Conservation (phyloP, 2,797 vertebrate genomes). For the Glossophaga mutica region DNA sequence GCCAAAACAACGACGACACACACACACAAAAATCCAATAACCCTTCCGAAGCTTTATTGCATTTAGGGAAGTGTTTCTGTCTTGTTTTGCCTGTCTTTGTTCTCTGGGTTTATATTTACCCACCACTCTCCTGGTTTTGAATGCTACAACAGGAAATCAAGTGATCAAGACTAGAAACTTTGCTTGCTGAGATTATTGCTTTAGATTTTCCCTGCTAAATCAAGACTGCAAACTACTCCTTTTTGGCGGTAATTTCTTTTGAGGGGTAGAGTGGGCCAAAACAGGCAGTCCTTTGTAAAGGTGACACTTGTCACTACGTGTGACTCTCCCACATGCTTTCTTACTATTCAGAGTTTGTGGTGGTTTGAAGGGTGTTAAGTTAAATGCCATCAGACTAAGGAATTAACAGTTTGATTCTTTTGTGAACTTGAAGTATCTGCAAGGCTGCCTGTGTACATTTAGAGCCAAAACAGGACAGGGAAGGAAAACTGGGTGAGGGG, state of each 20-base stretch:
- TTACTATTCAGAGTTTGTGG: background rate
- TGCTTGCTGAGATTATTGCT: slow-evolving; percentile 29
- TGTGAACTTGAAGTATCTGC: background rate
- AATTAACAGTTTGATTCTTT: slow-evolving; percentile 41
- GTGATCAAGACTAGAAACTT: slow-evolving; percentile 20
- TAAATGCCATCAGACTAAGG: slow-evolving; percentile 17
- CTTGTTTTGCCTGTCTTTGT: slow-evolving; percentile 28
- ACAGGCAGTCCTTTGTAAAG: slow-evolving; percentile 55
- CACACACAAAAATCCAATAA: slow-evolving; percentile 47
- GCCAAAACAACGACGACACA: slow-evolving; percentile 63
- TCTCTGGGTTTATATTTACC: background rate
- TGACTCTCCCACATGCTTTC: background rate
- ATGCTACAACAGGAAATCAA: slow-evolving; percentile 26
- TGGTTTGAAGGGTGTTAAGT: slow-evolving; percentile 21
- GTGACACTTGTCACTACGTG: slow-evolving; percentile 45
- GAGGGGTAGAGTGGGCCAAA: background rate
- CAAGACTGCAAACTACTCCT: background rate
- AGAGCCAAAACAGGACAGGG: background rate
- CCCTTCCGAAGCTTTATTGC: slow-evolving; percentile 29
- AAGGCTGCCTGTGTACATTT: background rate
- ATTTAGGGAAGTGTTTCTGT: slow-evolving; percentile 40
- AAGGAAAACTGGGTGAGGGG: background rate
- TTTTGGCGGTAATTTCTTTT: slow-evolving; percentile 31
- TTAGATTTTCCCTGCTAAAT: slow-evolving; percentile 30
- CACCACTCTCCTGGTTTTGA: background rate